These are phyloP conservation scores for Dryococelus australis DNA, from an alignment of 2,888 invertebrate genomes.

Conservation along the genomic window DNA sequence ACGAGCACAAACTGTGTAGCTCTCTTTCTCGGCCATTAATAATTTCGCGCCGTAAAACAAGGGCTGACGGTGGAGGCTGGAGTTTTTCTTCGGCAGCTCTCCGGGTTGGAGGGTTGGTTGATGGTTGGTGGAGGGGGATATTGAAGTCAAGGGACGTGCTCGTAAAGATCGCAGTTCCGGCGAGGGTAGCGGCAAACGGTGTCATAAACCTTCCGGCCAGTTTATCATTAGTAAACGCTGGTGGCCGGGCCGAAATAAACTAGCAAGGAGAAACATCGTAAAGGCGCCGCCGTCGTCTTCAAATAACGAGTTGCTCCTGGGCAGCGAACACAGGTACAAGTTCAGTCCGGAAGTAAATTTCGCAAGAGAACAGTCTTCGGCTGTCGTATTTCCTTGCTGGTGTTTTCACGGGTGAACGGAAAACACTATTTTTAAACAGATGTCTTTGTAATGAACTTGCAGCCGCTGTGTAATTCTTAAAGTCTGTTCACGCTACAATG, in stretches of 20 bases:
- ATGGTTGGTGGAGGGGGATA: not conserved
- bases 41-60: conserved; percentile 2
- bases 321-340: too few relatives aligned
- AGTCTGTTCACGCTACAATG: too few relatives aligned
- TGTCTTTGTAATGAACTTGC: too few relatives aligned
- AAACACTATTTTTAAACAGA: too few relatives aligned
- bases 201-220: not conserved
- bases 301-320: too few relatives aligned
- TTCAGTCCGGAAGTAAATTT: too few relatives aligned
- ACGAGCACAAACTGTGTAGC: not conserved
- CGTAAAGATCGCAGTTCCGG: not conserved
- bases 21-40: conserved; percentile 2
- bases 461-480: too few relatives aligned
- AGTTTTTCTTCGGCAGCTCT: not conserved
- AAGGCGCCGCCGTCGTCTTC: too few relatives aligned
- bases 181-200: not conserved
- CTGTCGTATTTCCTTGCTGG: too few relatives aligned
- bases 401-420: too few relatives aligned
- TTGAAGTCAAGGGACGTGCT: not conserved
- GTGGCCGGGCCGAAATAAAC: conserved; percentile 1
- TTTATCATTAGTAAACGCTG: not conserved
- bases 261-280: not conserved
- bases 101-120: too few relatives aligned
- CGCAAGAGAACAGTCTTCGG: too few relatives aligned
- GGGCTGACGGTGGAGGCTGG: not conserved